Percentiles rank a stretch among this genome's conserved stretches.
phyloP scores from a whole-genome alignment of 2,888 invertebrate genomes.

The Caenorhabditis drosophilae region DNA sequence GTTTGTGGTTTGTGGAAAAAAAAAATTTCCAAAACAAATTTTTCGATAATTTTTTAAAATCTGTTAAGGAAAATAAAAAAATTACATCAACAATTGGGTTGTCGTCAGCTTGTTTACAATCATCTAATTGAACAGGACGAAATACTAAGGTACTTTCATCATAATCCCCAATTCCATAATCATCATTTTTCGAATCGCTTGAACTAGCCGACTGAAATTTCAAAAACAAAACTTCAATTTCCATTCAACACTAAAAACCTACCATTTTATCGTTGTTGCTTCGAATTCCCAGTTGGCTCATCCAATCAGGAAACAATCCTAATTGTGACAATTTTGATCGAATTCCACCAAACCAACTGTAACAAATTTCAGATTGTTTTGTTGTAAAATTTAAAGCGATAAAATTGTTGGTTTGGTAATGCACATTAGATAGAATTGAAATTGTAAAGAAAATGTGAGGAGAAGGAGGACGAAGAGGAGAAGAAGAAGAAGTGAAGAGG shows the following conservation, averaged over 20 bases:
- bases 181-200: conserved; percentile 1
- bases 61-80: background rate
- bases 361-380: no score
- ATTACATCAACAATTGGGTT: conserved; percentile 18
- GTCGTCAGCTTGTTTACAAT: conserved; percentile 13
- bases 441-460: no score
- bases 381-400: conserved; percentile 10
- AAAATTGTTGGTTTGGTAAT: no score
- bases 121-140: conserved; percentile 36
- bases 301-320: conserved; percentile 54
- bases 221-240: background rate
- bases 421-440: no score
- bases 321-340: conserved; percentile 50
- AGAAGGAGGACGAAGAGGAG: no score
- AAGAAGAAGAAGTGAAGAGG: no score
- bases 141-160: conserved; percentile 43
- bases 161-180: conserved; percentile 33
- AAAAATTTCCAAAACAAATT: no score
- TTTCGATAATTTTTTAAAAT: background rate
- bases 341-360: conserved; percentile 60
- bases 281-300: conserved; percentile 50
- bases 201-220: background rate
- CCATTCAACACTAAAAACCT: background rate
- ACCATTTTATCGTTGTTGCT: conserved; percentile 34
- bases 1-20: no score